Conservation (phyloP, 2,888 invertebrate species). For the Acrocera orbiculus region DNA sequence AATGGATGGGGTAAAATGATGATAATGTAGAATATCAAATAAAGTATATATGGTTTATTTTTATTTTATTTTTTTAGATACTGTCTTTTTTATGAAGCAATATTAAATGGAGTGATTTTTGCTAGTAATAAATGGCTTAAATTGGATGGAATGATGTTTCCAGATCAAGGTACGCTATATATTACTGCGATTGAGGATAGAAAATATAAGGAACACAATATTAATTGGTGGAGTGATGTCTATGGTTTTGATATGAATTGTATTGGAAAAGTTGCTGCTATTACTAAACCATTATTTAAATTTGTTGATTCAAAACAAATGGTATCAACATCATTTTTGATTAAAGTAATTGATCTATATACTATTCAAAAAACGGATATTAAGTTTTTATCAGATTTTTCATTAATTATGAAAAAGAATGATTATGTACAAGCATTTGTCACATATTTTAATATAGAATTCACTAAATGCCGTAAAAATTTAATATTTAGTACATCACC, state of each 20-base stretch:
- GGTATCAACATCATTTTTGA: slow-evolving; percentile 82
- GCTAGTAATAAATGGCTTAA: slow-evolving; percentile 96
- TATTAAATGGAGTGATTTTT: slow-evolving; percentile 97
- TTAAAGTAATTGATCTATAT: slow-evolving; percentile 97
- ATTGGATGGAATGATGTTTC: slow-evolving; percentile 83
- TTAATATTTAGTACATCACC: slow-evolving; percentile 98
- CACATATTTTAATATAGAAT: slow-evolving; percentile 98
- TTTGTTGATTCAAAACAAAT: slow-evolving; percentile 98
- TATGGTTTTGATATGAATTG: slow-evolving; percentile 99
- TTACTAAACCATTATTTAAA: slow-evolving; percentile 95
- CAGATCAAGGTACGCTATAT: slow-evolving; percentile 83
- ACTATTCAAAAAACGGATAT: slow-evolving; percentile 92
- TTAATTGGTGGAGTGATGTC: slow-evolving; percentile 99
- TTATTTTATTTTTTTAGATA: slow-evolving; percentile 31
- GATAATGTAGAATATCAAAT: no score
- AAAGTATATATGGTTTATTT: no score
- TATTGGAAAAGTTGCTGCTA: slow-evolving; percentile 92
- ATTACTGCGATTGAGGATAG: slow-evolving; percentile 89
- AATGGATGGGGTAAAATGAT: slow-evolving; percentile 60
- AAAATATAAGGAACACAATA: slow-evolving; percentile 99
- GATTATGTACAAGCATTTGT: slow-evolving; percentile 97
- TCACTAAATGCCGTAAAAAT: slow-evolving; percentile 97
- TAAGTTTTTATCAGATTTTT: slow-evolving; percentile 77
- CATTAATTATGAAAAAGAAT: slow-evolving; percentile 66
- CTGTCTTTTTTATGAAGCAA: slow-evolving; percentile 93